phyloP scores from a whole-genome alignment of 1,140 invertebrate genomes.

The Heliothis subflexa region DNA sequence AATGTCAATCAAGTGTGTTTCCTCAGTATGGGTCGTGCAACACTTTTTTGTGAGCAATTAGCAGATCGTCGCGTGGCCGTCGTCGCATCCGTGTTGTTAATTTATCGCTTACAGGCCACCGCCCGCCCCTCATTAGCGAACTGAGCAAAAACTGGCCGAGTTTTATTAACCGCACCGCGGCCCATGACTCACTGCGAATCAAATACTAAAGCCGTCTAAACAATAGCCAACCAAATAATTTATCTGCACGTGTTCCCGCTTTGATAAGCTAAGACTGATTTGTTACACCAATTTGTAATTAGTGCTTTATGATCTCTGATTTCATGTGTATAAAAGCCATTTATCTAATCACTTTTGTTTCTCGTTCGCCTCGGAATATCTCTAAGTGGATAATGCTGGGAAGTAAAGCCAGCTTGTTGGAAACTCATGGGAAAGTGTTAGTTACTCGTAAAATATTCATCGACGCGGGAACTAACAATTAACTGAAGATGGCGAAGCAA shows the following conservation, averaged over 20 bases:
- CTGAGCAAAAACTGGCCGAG: conserved; percentile 55
- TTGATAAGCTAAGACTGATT: conserved; percentile 44
- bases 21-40: conserved; percentile 11
- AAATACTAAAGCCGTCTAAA: conserved; percentile 42
- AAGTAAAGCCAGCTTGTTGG: conserved; percentile 32
- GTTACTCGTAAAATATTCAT: conserved; percentile 23
- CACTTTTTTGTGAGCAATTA: conserved; percentile 56
- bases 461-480: conserved; percentile 14
- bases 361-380: conserved; percentile 23
- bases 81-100: conserved; percentile 64
- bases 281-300: conserved; percentile 47
- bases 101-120: conserved; percentile 65
- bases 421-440: conserved; percentile 29
- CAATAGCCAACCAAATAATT: conserved; percentile 42
- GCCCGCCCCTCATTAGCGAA: conserved; percentile 62
- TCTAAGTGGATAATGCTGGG: conserved; percentile 23
- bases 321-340: conserved; percentile 40
- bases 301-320: conserved; percentile 46
- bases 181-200: conserved; percentile 61
- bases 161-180: conserved; percentile 56
- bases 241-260: conserved; percentile 39
- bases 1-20: conserved; percentile 13
- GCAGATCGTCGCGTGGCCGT: conserved; percentile 64
- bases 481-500: neutral
- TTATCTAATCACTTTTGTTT: conserved; percentile 46